phyloP scores from a whole-genome alignment of 2,797 vertebrate genomes.

The Knipowitschia caucasica region DNA sequence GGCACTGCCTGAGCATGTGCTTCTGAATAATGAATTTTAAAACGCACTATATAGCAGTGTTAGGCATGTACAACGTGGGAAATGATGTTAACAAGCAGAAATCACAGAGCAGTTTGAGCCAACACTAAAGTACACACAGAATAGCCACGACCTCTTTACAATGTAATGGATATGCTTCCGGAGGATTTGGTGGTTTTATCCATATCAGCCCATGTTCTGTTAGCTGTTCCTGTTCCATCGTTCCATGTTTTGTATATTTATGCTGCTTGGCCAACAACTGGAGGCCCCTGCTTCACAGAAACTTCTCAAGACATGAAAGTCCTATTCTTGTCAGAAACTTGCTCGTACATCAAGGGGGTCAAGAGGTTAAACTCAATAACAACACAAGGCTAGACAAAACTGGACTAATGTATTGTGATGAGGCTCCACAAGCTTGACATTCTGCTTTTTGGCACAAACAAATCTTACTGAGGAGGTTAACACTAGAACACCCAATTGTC shows the following conservation, averaged over 20 bases:
- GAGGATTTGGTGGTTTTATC: not conserved
- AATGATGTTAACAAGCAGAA: not conserved
- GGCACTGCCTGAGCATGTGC: not conserved
- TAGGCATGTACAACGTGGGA: not conserved
- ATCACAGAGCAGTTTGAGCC: not conserved
- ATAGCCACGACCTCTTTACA: not conserved
- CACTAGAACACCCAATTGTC: too few relatives aligned
- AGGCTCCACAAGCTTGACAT: not conserved
- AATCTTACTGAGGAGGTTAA: not conserved
- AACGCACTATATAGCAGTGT: not conserved
- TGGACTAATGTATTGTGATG: not conserved
- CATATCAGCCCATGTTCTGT: slow-evolving; percentile 1
- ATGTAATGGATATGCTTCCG: not conserved
- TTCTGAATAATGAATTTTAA: not conserved
- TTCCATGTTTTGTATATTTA: not conserved
- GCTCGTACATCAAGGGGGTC: not conserved
- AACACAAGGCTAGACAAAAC: not conserved
- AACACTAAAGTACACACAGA: not conserved
- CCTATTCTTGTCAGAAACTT: not conserved
- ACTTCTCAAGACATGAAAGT: slow-evolving; percentile 2
- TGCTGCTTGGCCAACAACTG: not conserved
- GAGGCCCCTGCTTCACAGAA: not conserved
- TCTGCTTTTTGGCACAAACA: not conserved
- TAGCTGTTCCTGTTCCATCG: not conserved
- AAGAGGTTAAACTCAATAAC: not conserved